Percentiles rank a stretch among this genome's conserved stretches.
phyloP scores from a whole-genome alignment of 1,140 invertebrate species.

The Tetraneura akinire region DNA sequence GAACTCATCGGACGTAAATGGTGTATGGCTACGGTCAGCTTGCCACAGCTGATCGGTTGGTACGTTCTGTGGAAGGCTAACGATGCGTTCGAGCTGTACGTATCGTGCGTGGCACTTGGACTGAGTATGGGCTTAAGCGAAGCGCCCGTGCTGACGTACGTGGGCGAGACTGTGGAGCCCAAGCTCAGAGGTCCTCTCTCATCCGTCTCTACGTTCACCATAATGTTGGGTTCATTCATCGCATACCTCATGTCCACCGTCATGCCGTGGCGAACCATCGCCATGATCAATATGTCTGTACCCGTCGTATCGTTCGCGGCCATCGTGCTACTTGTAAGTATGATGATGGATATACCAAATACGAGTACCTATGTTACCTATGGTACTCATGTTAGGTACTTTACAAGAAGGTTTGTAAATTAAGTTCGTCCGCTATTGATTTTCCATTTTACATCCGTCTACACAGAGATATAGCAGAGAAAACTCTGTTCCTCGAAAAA shows the following conservation, averaged over 20 bases:
- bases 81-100: slow-evolving; percentile 50
- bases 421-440: too few species aligned
- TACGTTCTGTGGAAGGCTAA: slow-evolving; percentile 52
- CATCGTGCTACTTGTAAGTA: slow-evolving; percentile 52
- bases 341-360: too few species aligned
- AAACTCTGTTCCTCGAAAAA: too few species aligned
- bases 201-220: slow-evolving; percentile 55
- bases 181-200: slow-evolving; percentile 54
- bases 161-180: slow-evolving; percentile 63
- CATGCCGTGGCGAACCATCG: slow-evolving; percentile 52
- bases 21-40: slow-evolving; percentile 54
- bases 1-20: slow-evolving; percentile 54
- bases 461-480: too few species aligned
- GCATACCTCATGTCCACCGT: slow-evolving; percentile 53
- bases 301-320: slow-evolving; percentile 53
- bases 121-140: slow-evolving; percentile 62
- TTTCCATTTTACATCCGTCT: too few species aligned
- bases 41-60: slow-evolving; percentile 54
- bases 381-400: too few species aligned
- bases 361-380: too few species aligned
- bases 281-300: slow-evolving; percentile 52
- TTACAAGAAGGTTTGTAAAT: too few species aligned
- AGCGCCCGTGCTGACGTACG: slow-evolving; percentile 63
- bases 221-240: slow-evolving; percentile 55
- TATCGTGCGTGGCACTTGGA: slow-evolving; percentile 52